phyloP scores from a whole-genome alignment of 2,113 vertebrate species.

The Mustela nigripes region DNA sequence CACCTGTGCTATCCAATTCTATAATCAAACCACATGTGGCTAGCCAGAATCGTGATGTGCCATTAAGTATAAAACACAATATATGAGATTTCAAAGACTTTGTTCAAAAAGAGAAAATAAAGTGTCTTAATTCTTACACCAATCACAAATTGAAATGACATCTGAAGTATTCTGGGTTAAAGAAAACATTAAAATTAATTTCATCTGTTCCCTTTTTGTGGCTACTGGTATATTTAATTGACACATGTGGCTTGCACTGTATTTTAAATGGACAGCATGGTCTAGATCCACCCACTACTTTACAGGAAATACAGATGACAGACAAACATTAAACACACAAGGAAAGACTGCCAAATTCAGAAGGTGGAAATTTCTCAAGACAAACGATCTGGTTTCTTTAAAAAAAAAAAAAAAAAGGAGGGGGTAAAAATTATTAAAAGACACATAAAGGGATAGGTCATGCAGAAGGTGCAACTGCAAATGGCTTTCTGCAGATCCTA shows the following conservation, averaged over 20 bases:
- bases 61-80: background rate
- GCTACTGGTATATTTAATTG: background rate
- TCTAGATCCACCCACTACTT: background rate
- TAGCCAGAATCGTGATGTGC: background rate
- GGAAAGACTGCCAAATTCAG: background rate
- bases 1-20: background rate
- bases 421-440: background rate
- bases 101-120: background rate
- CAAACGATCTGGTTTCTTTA: background rate
- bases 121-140: background rate
- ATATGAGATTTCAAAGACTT: background rate
- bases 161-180: background rate
- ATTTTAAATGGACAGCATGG: background rate
- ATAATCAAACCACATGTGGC: background rate
- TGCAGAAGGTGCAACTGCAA: background rate
- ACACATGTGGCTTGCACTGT: background rate
- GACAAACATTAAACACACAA: background rate
- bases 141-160: background rate
- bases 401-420: background rate
- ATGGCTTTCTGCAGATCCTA: background rate
- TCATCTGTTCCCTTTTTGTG: background rate
- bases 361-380: constrained; percentile 22
- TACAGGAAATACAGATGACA: background rate
- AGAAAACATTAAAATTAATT: constrained; percentile 5
- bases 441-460: background rate